phyloP scores from a whole-genome alignment of 2,797 vertebrate species.

The Paedocypris micromegethes region DNA sequence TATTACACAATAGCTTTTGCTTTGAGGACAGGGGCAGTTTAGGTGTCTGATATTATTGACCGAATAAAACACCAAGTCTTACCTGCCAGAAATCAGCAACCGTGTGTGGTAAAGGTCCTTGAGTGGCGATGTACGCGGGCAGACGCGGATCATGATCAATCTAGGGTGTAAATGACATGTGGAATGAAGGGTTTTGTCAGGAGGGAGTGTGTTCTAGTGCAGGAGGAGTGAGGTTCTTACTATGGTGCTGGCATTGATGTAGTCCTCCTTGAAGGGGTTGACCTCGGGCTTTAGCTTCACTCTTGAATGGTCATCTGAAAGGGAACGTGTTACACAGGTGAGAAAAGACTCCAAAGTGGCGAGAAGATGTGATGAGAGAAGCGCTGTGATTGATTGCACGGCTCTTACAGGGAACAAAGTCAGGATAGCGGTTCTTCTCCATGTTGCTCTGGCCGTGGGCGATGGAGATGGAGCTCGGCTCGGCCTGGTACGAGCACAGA shows the following conservation, averaged over 20 bases:
- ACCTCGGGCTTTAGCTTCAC: conserved; percentile 89
- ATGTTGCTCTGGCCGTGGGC: conserved; percentile 76
- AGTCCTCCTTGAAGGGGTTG: conserved; percentile 84
- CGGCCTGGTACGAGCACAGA: conserved; percentile 91
- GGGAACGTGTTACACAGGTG: not conserved
- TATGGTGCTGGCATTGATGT: conserved; percentile 93
- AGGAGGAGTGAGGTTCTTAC: conserved; percentile 67
- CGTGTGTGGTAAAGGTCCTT: conserved; percentile 90
- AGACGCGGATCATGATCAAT: conserved; percentile 95
- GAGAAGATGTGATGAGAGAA: conserved; percentile 2
- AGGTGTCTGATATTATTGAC: too few species aligned
- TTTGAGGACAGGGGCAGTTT: too few species aligned
- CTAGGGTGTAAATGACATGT: conserved; percentile 56
- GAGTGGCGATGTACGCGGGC: conserved; percentile 92
- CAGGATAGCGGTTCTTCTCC: conserved; percentile 86
- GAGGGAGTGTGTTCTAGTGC: not conserved
- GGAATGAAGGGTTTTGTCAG: not conserved
- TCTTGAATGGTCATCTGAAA: conserved; percentile 85
- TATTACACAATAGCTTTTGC: too few species aligned
- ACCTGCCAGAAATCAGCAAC: conserved; percentile 99
- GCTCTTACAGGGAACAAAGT: conserved; percentile 88
- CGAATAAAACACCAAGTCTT: not conserved
- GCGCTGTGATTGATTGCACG: not conserved
- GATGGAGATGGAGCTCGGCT: conserved; percentile 76
- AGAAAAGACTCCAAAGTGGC: too few species aligned